Conservation (phyloP, 2,888 invertebrate species). For the Papilio gigon region DNA sequence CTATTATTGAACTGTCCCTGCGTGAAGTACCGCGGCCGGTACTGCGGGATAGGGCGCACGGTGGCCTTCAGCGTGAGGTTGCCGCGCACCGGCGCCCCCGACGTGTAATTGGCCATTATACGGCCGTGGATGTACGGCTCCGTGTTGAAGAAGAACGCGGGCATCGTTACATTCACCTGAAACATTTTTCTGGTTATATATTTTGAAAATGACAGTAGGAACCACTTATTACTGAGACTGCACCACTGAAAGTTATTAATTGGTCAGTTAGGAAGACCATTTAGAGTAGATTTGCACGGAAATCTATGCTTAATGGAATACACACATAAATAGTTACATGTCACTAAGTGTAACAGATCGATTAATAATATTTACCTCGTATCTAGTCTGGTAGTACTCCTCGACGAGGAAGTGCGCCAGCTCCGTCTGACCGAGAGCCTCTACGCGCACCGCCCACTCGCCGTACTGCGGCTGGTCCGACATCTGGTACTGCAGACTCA, state of each 20-base stretch:
- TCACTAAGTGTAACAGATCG: no score
- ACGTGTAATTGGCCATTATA: constrained; percentile 97
- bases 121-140: constrained; percentile 92
- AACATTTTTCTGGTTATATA: background rate
- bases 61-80: constrained; percentile 93
- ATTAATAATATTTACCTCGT: constrained; percentile 85
- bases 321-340: no score
- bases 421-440: constrained; percentile 94
- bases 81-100: constrained; percentile 94
- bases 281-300: no score
- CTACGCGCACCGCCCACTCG: constrained; percentile 94
- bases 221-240: no score
- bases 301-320: no score
- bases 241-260: no score
- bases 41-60: constrained; percentile 86
- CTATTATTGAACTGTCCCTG: constrained; percentile 79
- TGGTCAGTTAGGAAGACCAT: no score
- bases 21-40: constrained; percentile 74
- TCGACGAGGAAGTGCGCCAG: constrained; percentile 93
- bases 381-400: constrained; percentile 97
- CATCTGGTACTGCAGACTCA: constrained; percentile 94
- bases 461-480: constrained; percentile 96
- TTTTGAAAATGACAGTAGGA: no score
- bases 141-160: constrained; percentile 95
- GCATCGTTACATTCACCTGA: constrained; percentile 96